phyloP scores from a whole-genome alignment of 1,140 invertebrate genomes.

The Conus ventricosus region DNA sequence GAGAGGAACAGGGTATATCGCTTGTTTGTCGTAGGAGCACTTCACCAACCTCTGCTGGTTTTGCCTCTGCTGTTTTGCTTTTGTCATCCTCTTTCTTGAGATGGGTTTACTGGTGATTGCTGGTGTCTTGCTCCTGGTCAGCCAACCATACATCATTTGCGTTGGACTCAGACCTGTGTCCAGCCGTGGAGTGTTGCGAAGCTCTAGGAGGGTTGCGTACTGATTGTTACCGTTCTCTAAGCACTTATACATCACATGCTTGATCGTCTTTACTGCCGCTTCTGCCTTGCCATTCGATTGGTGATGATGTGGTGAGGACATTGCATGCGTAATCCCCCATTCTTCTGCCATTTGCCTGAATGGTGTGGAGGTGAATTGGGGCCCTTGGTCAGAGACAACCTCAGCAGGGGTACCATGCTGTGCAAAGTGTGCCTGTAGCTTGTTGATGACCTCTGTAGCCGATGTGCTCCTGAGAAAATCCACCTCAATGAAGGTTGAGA shows the following conservation, averaged over 20 bases:
- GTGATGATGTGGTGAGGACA: conserved; percentile 43
- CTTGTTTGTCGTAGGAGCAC: conserved; percentile 34
- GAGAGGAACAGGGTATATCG: conserved; percentile 29
- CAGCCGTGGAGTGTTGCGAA: conserved; percentile 50
- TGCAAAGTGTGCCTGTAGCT: not conserved
- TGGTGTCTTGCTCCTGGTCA: conserved; percentile 31
- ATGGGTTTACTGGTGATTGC: not conserved
- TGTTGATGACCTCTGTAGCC: not conserved
- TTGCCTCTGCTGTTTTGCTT: not conserved
- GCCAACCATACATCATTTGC: conserved; percentile 49
- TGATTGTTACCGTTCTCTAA: conserved; percentile 31
- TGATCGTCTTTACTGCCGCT: conserved; percentile 52
- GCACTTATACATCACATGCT: conserved; percentile 54
- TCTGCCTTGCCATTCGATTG: conserved; percentile 55
- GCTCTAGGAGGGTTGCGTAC: conserved; percentile 51
- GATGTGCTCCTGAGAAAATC: not conserved
- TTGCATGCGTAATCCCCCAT: conserved; percentile 20
- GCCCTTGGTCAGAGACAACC: not conserved
- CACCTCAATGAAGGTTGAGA: not conserved
- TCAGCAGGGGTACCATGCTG: not conserved
- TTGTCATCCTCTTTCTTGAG: conserved; percentile 15
- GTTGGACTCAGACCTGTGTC: conserved; percentile 51
- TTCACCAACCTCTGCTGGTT: conserved; percentile 33
- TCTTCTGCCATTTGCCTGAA: not conserved
- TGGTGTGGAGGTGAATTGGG: not conserved